A percentile compares a stretch with the other conserved stretches of the same genome.
These are phyloP conservation scores for Drosophila serrata DNA, from an alignment of 1,140 invertebrate genomes.

Conservation along the genomic window DNA sequence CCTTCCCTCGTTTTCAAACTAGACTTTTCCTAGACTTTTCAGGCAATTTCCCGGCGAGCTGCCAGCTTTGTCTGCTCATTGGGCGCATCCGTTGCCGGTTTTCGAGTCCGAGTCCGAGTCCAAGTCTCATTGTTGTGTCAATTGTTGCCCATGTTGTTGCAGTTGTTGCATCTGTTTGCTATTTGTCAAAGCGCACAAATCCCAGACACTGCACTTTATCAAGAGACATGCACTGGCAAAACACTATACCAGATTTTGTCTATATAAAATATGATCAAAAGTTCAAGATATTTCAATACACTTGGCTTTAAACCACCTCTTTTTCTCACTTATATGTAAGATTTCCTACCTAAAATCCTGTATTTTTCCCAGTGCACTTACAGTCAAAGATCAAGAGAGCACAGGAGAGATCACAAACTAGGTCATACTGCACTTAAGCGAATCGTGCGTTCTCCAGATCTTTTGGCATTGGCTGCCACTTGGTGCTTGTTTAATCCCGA, in stretches of 20 bases:
- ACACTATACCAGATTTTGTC: accelerated
- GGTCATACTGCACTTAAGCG: constrained; percentile 78
- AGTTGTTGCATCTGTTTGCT: constrained; percentile 52
- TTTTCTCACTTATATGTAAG: neutral
- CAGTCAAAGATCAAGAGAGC: constrained; percentile 60
- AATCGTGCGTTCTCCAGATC: constrained; percentile 71
- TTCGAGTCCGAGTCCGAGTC: constrained; percentile 37
- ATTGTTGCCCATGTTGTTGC: constrained; percentile 71
- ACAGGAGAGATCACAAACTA: constrained; percentile 55
- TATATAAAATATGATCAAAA: neutral
- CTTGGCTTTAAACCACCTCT: too few relatives aligned
- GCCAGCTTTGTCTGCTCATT: constrained; percentile 83
- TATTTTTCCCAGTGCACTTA: constrained; percentile 8
- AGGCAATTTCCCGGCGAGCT: constrained; percentile 81
- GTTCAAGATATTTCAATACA: neutral
- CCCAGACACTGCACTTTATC: constrained; percentile 76
- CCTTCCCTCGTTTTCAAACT: constrained; percentile 6
- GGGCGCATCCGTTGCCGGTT: constrained; percentile 81
- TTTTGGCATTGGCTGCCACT: constrained; percentile 75
- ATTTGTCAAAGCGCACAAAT: constrained; percentile 77
- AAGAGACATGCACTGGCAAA: constrained; percentile 37
- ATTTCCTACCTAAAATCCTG: accelerated
- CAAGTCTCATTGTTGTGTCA: constrained; percentile 79
- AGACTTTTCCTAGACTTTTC: constrained; percentile 51
- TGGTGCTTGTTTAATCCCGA: constrained; percentile 49